Evolutionary conservation across 2,797 vertebrate species (phyloP), one percentile per base, ranked within the genome.

Genomic region (Ispidina picta): DNA sequence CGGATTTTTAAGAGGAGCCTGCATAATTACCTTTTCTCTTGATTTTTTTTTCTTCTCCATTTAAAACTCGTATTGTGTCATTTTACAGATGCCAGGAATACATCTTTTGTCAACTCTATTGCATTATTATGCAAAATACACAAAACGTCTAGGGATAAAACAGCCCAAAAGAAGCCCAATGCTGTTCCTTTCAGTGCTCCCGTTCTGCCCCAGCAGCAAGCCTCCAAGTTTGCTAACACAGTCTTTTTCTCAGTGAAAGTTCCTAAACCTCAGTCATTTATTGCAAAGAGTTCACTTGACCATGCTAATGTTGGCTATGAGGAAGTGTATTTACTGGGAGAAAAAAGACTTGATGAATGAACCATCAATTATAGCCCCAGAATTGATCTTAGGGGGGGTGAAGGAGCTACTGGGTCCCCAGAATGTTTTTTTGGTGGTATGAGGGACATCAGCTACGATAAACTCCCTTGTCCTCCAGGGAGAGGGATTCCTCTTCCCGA

Each of bases 91-190:
- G 17, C 94, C 93, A 88, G 90, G 90, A 96, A 96, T 96, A 95
- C 95, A 96, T 96, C 95, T 96, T 96, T 96, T 96, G 95, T 96
- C 93, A 86, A 79, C 63, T 93, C 90, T 92, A 95, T 95, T 90
- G 90, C 91, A 96, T 96, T 97, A 94, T 96, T 95, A 96, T 97
- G 96, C 95, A 96, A 96, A 95, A 84, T 93, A 78, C 90, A 94
- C 89, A 93, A 95, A 94, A 94, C 94, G 52, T 73, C 48, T 79
- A 83, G 64, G 64, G 88, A 92, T 64, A 87, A 95, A 96, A 63
- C 83, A 92, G 58, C 60, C 73, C 0, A 1, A 74, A 88, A 93
- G 80, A 71, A 95, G 91, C 33, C 0, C 3, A 72, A 63, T 13
- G 77, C 71, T 39, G 33, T 3, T 95, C 77, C 69, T 94, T 92